Percentiles rank a stretch among this genome's conserved stretches.
phyloP scores from a whole-genome alignment of 2,888 invertebrate species.

The Eretmocerus hayati region DNA sequence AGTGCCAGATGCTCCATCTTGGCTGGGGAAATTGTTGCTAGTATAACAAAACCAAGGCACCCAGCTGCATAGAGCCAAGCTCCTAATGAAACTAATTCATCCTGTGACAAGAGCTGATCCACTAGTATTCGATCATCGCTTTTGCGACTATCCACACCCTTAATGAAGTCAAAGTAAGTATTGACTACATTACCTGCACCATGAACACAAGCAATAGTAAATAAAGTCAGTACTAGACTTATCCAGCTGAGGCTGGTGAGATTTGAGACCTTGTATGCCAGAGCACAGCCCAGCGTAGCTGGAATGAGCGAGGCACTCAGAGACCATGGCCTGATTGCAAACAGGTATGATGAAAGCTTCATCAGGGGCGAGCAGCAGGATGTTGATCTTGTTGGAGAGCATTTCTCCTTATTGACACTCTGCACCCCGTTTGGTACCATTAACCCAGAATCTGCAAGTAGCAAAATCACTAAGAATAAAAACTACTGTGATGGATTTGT shows the following conservation, averaged over 20 bases:
- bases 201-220: slow-evolving; percentile 86
- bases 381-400: slow-evolving; percentile 12
- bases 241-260: slow-evolving; percentile 70
- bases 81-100: slow-evolving; percentile 79
- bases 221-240: slow-evolving; percentile 71
- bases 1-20: slow-evolving; percentile 91
- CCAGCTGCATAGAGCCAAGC: slow-evolving; percentile 82
- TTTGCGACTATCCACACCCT: slow-evolving; percentile 87
- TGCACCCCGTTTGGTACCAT: slow-evolving; percentile 27
- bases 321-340: slow-evolving; percentile 90
- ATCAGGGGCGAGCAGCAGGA: slow-evolving; percentile 53
- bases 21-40: slow-evolving; percentile 76
- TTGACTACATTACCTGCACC: slow-evolving; percentile 96
- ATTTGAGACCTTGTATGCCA: slow-evolving; percentile 78
- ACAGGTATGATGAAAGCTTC: slow-evolving; percentile 82
- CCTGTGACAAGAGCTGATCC: slow-evolving; percentile 80
- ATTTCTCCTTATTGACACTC: slow-evolving; percentile 20
- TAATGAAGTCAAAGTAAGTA: slow-evolving; percentile 91
- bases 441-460: too few relatives aligned
- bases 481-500: too few relatives aligned
- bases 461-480: too few relatives aligned
- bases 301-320: slow-evolving; percentile 87
- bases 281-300: slow-evolving; percentile 79
- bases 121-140: slow-evolving; percentile 91
- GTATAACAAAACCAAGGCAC: slow-evolving; percentile 72